Evolutionary conservation across 2,888 invertebrate genomes (phyloP), one percentile per base, ranked within the genome.

Genomic region (Drosophila austrosaltans): DNA sequence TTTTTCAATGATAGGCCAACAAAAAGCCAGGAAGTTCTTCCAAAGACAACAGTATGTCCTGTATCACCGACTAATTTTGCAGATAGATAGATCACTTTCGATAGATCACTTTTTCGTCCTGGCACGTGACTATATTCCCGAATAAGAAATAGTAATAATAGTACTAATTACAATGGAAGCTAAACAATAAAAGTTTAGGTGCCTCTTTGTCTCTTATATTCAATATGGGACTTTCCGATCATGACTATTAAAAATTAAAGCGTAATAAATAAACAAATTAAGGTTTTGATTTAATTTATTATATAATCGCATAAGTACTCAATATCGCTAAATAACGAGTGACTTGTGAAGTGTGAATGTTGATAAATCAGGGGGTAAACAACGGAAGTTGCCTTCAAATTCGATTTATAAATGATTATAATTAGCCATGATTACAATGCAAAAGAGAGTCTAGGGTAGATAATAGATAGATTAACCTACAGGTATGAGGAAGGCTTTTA

Each of bases 261-360:
- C 3, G 48, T 25, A 25, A 12, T 25, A 48, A 48, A 48, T 48
- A 48, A 48, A 48, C 25, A 48, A 48, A 48, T 48, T 48, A 48
- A 12, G 1, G 48, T 25, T 48, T 25, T 48, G 48, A 48, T 48
- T 48, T 25, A 48, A 48, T 48, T 25, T 48, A 48, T 25, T 48
- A 12, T 25, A 8, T 48, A 48, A 48, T 25, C 48, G 25, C 48
- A 10, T 2, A 36, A 7, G 22, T 7, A 22, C 22, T 1, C 2
- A 10, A 48, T 4, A 48, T 0, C 40, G 8, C 3, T 48, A 25
- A 10, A 10, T 2, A 48, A 25, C 12, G 48, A 22, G 10, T 22
- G 48, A 48, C 22, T 48, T 7, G 48, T 22, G 22, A 22, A 22
- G 20, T 22, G 4, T 22, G 4, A 48, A 22, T 48, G 4, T 48